Percentiles rank a stretch among this genome's conserved stretches.
These are phyloP conservation scores for Microcebus lehilahytsara DNA, from an alignment of 2,113 vertebrate genomes.

Conservation along the genomic window DNA sequence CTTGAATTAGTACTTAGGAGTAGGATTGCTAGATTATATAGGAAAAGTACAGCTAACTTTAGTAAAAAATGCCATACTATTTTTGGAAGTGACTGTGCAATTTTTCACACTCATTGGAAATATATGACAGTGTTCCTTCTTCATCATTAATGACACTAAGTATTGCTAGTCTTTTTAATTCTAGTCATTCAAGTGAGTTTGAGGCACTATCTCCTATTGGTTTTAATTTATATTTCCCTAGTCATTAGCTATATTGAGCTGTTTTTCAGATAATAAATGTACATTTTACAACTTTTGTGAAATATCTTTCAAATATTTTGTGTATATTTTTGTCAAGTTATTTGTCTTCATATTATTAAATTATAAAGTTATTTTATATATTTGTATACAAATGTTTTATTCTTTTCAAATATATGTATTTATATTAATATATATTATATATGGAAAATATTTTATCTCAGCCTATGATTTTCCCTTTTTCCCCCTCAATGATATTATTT, in stretches of 20 bases:
- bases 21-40: neutral
- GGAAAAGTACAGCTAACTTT: neutral
- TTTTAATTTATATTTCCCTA: neutral
- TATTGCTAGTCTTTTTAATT: neutral
- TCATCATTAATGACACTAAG: neutral
- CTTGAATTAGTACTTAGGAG: neutral
- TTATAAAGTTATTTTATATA: neutral
- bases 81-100: neutral
- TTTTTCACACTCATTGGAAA: neutral
- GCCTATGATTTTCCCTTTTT: neutral
- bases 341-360: neutral
- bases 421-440: neutral
- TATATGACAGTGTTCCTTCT: neutral
- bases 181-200: neutral
- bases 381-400: neutral
- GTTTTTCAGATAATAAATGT: neutral
- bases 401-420: neutral
- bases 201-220: neutral
- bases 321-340: neutral
- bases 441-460: neutral
- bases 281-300: neutral
- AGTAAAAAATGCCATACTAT: neutral
- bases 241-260: neutral
- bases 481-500: neutral
- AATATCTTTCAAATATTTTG: neutral